These are phyloP conservation scores for Xestoiulus laeticollis DNA, from an alignment of 2,888 invertebrate species.

Conservation along the genomic window DNA sequence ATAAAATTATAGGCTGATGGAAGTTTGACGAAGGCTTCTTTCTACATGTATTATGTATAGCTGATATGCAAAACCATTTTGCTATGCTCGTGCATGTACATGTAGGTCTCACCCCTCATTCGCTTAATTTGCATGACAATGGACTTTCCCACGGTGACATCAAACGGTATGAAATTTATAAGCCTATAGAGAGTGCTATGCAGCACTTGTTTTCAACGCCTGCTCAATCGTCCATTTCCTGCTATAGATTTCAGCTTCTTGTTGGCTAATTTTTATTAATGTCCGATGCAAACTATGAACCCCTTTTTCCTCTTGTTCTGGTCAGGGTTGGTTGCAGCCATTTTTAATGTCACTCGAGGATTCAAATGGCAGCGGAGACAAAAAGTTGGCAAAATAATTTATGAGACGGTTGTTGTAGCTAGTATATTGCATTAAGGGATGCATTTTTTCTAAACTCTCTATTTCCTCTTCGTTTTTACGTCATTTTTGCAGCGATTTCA, in stretches of 20 bases:
- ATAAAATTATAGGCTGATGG: neutral
- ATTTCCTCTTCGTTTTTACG: neutral
- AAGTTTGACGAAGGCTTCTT: neutral
- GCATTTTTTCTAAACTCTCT: neutral
- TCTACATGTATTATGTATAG: no score
- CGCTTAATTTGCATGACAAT: constrained; percentile 18
- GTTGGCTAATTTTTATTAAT: neutral
- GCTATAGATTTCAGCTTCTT: neutral
- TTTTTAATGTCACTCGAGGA: neutral
- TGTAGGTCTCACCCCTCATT: neutral
- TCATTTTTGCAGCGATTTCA: neutral
- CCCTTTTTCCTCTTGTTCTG: neutral
- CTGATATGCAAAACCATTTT: no score
- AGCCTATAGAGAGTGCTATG: neutral
- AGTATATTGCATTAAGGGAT: neutral
- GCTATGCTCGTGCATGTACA: no score
- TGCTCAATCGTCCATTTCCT: constrained; percentile 40
- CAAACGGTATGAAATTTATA: neutral
- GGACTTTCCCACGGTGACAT: neutral
- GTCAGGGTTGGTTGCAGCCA: neutral
- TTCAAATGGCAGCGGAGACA: neutral
- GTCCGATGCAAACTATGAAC: neutral
- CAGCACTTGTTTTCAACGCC: neutral
- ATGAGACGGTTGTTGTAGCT: neutral
- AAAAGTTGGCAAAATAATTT: neutral